A percentile compares a stretch with the other conserved stretches of the same genome.
phyloP scores from a whole-genome alignment of 2,888 invertebrate species.

The Chymomyza procnemis region DNA sequence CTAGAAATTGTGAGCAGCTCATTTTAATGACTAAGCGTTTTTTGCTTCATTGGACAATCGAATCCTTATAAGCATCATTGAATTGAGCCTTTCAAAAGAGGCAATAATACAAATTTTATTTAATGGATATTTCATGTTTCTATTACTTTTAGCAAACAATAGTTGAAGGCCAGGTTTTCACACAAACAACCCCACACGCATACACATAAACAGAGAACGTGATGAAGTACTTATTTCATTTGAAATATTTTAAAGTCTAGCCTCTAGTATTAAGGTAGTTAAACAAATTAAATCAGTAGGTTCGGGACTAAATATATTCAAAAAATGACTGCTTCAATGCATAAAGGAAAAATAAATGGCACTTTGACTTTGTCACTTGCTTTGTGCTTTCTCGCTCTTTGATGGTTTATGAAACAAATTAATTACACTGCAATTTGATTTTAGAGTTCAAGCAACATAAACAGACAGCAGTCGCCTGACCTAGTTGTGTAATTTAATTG shows the following conservation, averaged over 20 bases:
- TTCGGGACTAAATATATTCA: slow-evolving; percentile 32
- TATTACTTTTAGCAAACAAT: slow-evolving; percentile 9
- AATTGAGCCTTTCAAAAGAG: slow-evolving; percentile 13
- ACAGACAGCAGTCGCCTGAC: slow-evolving; percentile 46
- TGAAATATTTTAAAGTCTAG: slow-evolving; percentile 5
- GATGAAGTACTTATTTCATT: slow-evolving; percentile 8
- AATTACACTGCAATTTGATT: slow-evolving; percentile 58
- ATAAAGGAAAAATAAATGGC: background rate
- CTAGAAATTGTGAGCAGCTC: slow-evolving; percentile 1
- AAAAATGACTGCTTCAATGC: slow-evolving; percentile 31
- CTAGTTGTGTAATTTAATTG: slow-evolving; percentile 72
- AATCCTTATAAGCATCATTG: slow-evolving; percentile 38
- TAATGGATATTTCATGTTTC: slow-evolving; percentile 54
- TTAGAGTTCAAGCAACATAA: background rate
- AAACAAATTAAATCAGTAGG: too few species aligned
- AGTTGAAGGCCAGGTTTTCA: slow-evolving; percentile 25
- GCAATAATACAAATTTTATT: slow-evolving; percentile 44
- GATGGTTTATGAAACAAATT: slow-evolving; percentile 53
- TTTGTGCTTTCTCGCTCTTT: slow-evolving; percentile 32
- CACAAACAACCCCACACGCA: slow-evolving; percentile 25
- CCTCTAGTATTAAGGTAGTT: too few species aligned
- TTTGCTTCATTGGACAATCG: slow-evolving; percentile 25
- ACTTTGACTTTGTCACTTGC: background rate
- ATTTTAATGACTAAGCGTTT: slow-evolving; percentile 56
- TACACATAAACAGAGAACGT: slow-evolving; percentile 9